Base-by-base conservation (phyloP, 2,888 invertebrate genomes). In the Drepana falcataria region DNA sequence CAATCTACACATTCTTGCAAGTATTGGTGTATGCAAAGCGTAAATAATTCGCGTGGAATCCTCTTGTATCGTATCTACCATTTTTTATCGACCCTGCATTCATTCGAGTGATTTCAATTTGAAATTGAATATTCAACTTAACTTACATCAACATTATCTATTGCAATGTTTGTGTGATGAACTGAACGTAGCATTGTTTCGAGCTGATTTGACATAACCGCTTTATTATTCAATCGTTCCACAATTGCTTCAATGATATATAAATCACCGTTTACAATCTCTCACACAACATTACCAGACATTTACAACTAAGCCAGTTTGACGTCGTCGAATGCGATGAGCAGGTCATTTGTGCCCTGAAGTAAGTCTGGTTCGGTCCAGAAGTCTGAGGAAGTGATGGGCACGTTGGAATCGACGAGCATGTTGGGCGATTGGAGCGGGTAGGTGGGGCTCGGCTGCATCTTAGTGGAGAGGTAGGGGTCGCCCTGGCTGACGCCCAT, bases 311-410 rank as follows among this genome's bases (percentile, higher is more conserved):
- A 85, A 55, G 64, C 81, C 64, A 90, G 71, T 68, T 87, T 90
- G 52, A 90, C 88, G 59, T 87, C 89, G 62, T 89, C 87, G 55
- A 90, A 85, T 2, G 89, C 88, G 4, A 78, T 81, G 44, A 88
- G 78, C 48, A 89, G 65, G 53, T 87, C 89, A 64, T 70, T 83
- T 2, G 85, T 77, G 53, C 77, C 80, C 56, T 87, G 83, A 58
- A 87, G 64, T 68, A 90, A 77, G 37, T 90, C 89, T 0, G 85
- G 53, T 44, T 88, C 87, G 4, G 76, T 59, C 89, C 89, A 89
- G 65, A 82, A 87, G 65, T 87, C 88, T 0, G 80, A 66, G 0
- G 86, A 68, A 1, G 73, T 59, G 48, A 87, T 58, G 1, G 81
- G 66, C 53, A 81, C 74, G 60, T 66, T 82, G 2, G 81, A 61